A percentile compares a stretch with the other conserved stretches of the same genome.
Conservation (phyloP, 2,797 vertebrate species). For the Poecilia wingei region DNA sequence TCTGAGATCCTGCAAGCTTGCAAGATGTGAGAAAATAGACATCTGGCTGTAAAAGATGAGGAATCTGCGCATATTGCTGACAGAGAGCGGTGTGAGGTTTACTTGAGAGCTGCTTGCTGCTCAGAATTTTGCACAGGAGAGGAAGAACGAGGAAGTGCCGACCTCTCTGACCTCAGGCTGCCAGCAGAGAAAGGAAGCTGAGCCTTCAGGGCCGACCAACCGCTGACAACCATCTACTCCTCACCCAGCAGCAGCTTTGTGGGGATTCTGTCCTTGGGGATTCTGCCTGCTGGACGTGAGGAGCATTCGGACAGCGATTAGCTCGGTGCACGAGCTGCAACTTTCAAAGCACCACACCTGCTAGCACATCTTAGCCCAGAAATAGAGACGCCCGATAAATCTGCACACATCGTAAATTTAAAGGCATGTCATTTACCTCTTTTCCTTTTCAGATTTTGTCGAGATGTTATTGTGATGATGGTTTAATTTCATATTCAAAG, state of each 20-base stretch:
- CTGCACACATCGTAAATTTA: background rate
- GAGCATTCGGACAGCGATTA: conserved; percentile 33
- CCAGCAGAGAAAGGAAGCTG: conserved; percentile 39
- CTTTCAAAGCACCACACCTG: background rate
- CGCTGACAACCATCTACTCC: background rate
- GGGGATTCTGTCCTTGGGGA: conserved; percentile 30
- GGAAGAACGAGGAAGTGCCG: conserved; percentile 2
- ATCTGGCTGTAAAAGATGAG: background rate
- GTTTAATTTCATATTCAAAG: background rate
- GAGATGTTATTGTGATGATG: background rate
- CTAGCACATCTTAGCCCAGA: background rate
- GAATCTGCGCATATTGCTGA: conserved; percentile 1
- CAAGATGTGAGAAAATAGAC: background rate
- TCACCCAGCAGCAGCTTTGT: conserved; percentile 4
- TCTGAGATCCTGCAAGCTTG: background rate
- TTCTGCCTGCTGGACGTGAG: conserved; percentile 27
- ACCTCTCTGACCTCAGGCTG: conserved; percentile 33
- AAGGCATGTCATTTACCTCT: background rate
- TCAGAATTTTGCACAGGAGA: conserved; percentile 18
- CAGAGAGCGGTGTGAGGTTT: background rate
- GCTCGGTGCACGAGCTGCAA: conserved; percentile 1
- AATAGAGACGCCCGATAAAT: background rate
- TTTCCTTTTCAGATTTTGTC: background rate
- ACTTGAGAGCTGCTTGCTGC: conserved; percentile 17
- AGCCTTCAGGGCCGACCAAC: conserved; percentile 19